Evolutionary conservation across 2,113 vertebrate genomes (phyloP), one percentile per base, ranked within the genome.

Genomic region (Hylia prasina): DNA sequence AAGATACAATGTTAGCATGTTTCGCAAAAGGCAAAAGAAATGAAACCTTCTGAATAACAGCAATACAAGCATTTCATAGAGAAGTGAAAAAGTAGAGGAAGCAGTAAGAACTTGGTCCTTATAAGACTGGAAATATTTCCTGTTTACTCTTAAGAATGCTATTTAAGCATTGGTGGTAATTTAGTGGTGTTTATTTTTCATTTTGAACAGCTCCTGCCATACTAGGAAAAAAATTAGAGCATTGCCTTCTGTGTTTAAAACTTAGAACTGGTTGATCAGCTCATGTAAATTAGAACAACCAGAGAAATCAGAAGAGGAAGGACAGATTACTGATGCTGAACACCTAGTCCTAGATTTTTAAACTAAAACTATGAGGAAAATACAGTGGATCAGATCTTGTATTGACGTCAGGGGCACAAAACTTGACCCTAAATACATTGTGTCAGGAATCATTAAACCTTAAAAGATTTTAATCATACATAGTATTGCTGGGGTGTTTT

Each of bases 281-380:
- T 81, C 57, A 30, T 5, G 22, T n/a, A 65, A 71, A 76, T 56
- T 35, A 61, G 33, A 57, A 76, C 7, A 21, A 25, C 48, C 79
- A 82, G 65, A 44, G 57, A 18, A 79, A 82, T 53, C 9, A 16
- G 61, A 76, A 69, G n/a, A 84, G 35, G 40, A 91, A 80, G 44
- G 53, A 21, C 33, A 48, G 84, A 47, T 35, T 77, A 75, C 76
- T 77, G 82, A 58, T 47, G 45, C 45, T 47, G 75, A 92, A 77
- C 71, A 88, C 11, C 42, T 47, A 65, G 54, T 56, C 48, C 53
- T n/a, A 54, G 27, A 18, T 24, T 51, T 65, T 75, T 75, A 4
- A 60, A 82, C n/a, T 54, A 54, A 33, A 93, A 86, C 33, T 58
- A 86, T 70, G 86, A 92, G 94, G 92, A 92, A 94, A 90, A 84